These are phyloP conservation scores for Peromyscus attwateri DNA, from an alignment of 2,797 vertebrate genomes.

Conservation along the genomic window DNA sequence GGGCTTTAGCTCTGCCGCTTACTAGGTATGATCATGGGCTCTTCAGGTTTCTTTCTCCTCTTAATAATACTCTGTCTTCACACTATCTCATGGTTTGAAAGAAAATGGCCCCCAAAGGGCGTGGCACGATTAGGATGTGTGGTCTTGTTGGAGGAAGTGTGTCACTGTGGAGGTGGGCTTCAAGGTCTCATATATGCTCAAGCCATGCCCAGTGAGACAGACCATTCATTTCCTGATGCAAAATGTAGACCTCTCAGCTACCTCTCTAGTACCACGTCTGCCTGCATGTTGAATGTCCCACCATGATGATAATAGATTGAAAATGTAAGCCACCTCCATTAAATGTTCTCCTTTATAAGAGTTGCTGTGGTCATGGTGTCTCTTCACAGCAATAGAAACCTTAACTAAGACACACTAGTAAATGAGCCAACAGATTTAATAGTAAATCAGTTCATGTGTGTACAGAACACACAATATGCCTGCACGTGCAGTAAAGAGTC, in stretches of 20 bases:
- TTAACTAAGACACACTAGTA: not conserved
- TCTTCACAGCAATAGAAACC: not conserved
- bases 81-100: not conserved
- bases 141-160: not conserved
- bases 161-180: not conserved
- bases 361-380: not conserved
- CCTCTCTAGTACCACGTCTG: not conserved
- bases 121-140: not conserved
- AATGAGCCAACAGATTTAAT: not conserved
- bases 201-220: not conserved
- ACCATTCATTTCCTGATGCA: not conserved
- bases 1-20: not conserved
- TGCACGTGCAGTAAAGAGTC: not conserved
- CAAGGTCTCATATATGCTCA: not conserved
- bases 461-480: not conserved
- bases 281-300: not conserved
- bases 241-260: not conserved
- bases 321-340: not conserved
- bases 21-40: not conserved
- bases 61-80: not conserved
- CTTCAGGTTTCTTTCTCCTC: not conserved
- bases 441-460: conserved; percentile 23
- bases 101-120: not conserved
- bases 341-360: not conserved
- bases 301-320: not conserved